Percentiles rank a stretch among this genome's conserved stretches.
Evolutionary conservation across 35 echinoderm and acorn worm species (phyloP).

Genomic region (Diadema setosum): DNA sequence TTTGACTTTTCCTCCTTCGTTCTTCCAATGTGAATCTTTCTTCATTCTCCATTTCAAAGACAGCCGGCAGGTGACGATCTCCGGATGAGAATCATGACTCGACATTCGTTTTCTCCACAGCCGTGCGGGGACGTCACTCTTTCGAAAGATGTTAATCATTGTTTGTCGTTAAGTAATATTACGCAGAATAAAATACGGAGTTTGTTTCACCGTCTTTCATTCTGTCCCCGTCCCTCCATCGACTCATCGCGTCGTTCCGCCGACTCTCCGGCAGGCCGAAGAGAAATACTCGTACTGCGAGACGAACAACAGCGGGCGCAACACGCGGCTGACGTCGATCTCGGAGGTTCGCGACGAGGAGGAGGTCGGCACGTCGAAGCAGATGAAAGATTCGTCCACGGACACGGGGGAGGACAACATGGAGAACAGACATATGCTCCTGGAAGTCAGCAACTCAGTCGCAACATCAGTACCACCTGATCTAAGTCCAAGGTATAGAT

Average conservation of each 20-base stretch:
- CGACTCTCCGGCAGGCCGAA: constrained; percentile 20
- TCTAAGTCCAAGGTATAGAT: constrained; percentile 92
- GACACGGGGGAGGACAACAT: constrained; percentile 45
- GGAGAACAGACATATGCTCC: constrained; percentile 54
- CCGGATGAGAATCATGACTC: too few relatives aligned
- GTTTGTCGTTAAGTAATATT: too few relatives aligned
- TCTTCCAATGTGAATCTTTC: too few relatives aligned
- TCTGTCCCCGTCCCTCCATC: not conserved
- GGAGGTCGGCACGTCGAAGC: constrained; percentile 13
- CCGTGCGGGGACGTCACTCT: too few relatives aligned
- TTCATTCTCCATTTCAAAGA: too few relatives aligned
- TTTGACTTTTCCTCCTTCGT: too few relatives aligned
- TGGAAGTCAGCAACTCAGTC: constrained; percentile 68
- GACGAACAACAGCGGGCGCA: constrained; percentile 18
- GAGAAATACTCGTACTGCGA: constrained; percentile 59
- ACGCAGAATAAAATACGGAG: too few relatives aligned
- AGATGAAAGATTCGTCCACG: constrained; percentile 33
- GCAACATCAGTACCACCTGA: constrained; percentile 74
- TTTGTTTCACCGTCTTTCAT: too few relatives aligned
- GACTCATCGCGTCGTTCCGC: not conserved
- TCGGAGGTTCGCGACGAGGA: constrained; percentile 86
- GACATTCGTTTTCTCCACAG: too few relatives aligned
- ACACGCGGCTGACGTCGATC: constrained; percentile 69
- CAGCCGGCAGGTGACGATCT: too few relatives aligned
- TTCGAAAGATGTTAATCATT: too few relatives aligned